Conservation (phyloP, 2,113 vertebrate species). For the Corythornis madagascariensis region DNA sequence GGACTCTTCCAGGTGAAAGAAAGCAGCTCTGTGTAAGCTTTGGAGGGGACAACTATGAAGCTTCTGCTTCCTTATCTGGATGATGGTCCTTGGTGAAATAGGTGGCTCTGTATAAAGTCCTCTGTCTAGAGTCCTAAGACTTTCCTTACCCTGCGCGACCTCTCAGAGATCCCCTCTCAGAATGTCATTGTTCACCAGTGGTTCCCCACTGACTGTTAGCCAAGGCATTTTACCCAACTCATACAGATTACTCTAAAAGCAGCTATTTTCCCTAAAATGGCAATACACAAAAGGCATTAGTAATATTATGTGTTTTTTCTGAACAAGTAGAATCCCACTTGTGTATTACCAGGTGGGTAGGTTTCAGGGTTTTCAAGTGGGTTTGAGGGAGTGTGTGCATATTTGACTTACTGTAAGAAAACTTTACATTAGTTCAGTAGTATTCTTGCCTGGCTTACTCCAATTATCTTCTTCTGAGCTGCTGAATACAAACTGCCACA, state of each 20-base stretch:
- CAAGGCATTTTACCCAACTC: neutral
- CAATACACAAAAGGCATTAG: neutral
- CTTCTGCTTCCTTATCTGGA: neutral
- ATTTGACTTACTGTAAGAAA: neutral
- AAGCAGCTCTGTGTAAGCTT: neutral
- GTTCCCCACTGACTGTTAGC: rapidly evolving
- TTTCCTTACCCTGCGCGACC: neutral
- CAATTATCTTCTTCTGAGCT: neutral
- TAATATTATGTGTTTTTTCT: neutral
- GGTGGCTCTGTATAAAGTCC: neutral
- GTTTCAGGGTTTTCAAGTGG: rapidly evolving
- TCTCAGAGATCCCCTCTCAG: neutral
- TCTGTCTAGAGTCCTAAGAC: neutral
- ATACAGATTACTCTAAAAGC: neutral
- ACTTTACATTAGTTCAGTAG: neutral
- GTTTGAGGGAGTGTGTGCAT: neutral
- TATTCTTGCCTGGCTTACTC: neutral
- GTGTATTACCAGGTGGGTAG: neutral
- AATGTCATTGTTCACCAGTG: neutral
- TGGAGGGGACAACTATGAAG: neutral
- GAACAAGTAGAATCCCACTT: neutral
- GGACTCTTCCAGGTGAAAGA: neutral
- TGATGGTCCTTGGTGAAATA: neutral
- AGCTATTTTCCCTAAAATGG: neutral
- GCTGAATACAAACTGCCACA: neutral